phyloP scores from a whole-genome alignment of 1,140 invertebrate genomes.

The Sycobia sp. region DNA sequence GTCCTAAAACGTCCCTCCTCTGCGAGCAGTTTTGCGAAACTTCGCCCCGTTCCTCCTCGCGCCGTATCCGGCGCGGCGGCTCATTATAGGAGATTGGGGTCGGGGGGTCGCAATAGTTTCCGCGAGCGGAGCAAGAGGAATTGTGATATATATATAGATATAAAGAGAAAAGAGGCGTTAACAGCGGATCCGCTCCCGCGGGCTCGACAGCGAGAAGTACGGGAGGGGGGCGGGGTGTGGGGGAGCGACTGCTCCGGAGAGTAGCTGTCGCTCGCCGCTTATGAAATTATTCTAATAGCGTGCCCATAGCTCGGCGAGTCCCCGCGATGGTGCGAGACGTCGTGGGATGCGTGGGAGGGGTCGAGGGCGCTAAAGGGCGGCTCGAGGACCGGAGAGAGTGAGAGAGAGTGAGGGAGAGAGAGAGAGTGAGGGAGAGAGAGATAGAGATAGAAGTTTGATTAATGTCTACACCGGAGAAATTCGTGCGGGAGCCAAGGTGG shows the following conservation, averaged over 20 bases:
- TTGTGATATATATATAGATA: too few species aligned
- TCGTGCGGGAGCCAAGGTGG: too few species aligned
- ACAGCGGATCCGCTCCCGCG: neutral
- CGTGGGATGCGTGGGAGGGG: neutral
- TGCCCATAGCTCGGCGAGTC: too few species aligned
- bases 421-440: neutral
- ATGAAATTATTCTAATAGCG: conserved; percentile 28
- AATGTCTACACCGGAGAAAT: too few species aligned
- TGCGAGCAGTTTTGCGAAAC: too few species aligned
- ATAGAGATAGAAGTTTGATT: neutral
- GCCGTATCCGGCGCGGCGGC: too few species aligned
- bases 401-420: conserved; percentile 4
- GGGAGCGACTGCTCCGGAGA: conserved; percentile 10
- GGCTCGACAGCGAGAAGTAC: conserved; percentile 1
- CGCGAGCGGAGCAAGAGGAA: neutral
- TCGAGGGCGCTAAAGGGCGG: neutral
- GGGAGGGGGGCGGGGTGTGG: too few species aligned
- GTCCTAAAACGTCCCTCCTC: too few species aligned
- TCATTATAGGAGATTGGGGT: too few species aligned
- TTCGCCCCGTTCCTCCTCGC: too few species aligned
- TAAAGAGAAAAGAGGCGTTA: neutral
- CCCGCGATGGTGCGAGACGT: neutral
- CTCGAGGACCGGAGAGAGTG: neutral
- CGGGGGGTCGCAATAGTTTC: conserved; percentile 21
- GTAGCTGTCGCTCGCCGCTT: conserved; percentile 17